These are phyloP conservation scores for Pyrgus malvae DNA, from an alignment of 2,888 invertebrate genomes.

Conservation along the genomic window DNA sequence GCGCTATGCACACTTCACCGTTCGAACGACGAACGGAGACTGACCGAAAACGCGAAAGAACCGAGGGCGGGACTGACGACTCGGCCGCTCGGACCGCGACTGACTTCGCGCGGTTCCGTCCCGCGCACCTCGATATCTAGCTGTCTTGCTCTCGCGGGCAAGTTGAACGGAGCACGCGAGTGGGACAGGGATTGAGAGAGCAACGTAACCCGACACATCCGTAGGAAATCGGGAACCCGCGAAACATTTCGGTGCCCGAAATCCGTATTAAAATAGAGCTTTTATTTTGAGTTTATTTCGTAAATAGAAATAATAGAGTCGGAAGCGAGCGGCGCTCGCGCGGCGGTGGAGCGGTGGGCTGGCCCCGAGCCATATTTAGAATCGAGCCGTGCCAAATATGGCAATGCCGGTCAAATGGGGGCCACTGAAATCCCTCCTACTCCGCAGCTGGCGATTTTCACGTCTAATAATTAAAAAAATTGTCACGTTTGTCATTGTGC, in stretches of 20 bases:
- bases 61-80: conserved; percentile 81
- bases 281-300: conserved; percentile 81
- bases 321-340: conserved; percentile 69
- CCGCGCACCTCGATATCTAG: conserved; percentile 54
- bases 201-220: conserved; percentile 80
- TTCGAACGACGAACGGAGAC: conserved; percentile 80
- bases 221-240: conserved; percentile 75
- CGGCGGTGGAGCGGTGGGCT: conserved; percentile 83
- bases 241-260: conserved; percentile 76
- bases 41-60: conserved; percentile 76
- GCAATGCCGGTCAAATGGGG: conserved; percentile 90
- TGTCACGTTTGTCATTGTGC: conserved; percentile 64
- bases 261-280: conserved; percentile 79
- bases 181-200: conserved; percentile 53
- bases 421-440: conserved; percentile 90
- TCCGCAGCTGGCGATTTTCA: conserved; percentile 78
- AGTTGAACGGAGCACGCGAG: conserved; percentile 43
- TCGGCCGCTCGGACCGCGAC: conserved; percentile 82
- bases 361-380: conserved; percentile 92
- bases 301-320: conserved; percentile 82
- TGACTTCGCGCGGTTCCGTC: conserved; percentile 78
- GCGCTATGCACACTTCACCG: conserved; percentile 76
- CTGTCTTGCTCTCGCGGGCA: conserved; percentile 66
- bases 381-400: conserved; percentile 90
- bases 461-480: conserved; percentile 79